Evolutionary conservation across 2,888 invertebrate species (phyloP).

Genomic region (Phalera bucephala): DNA sequence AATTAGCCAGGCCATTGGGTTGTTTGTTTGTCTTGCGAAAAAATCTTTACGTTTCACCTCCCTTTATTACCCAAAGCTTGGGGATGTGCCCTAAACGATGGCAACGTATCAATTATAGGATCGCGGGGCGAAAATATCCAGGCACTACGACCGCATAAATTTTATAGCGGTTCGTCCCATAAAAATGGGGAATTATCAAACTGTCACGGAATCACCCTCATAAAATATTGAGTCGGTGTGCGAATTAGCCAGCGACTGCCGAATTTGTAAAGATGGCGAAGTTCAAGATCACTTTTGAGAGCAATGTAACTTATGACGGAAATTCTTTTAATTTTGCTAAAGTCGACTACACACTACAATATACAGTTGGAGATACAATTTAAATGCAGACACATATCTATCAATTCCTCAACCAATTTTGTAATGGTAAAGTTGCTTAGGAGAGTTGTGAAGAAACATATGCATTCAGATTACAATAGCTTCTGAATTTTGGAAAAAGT

Average conservation of each 20-base stretch:
- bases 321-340: too few relatives aligned
- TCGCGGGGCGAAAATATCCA: constrained; percentile 35
- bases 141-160: constrained; percentile 51
- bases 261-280: constrained; percentile 58
- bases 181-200: constrained; percentile 61
- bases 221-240: constrained; percentile 51
- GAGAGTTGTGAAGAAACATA: too few relatives aligned
- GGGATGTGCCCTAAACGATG: constrained; percentile 26
- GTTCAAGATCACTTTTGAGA: constrained; percentile 52
- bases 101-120: constrained; percentile 55
- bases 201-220: constrained; percentile 51
- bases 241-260: constrained; percentile 41
- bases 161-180: constrained; percentile 51
- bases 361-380: too few relatives aligned
- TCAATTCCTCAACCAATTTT: too few relatives aligned
- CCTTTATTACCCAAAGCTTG: constrained; percentile 21
- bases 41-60: constrained; percentile 27
- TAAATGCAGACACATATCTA: too few relatives aligned
- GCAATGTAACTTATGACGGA: constrained; percentile 57
- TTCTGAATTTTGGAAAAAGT: too few relatives aligned
- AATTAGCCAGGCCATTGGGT: constrained; percentile 25
- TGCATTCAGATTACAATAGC: too few relatives aligned
- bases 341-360: too few relatives aligned
- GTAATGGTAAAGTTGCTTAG: too few relatives aligned
- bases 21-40: constrained; percentile 4